A percentile compares a stretch with the other conserved stretches of the same genome.
Conservation (phyloP, 2,888 invertebrate species). For the Erynnis tages region DNA sequence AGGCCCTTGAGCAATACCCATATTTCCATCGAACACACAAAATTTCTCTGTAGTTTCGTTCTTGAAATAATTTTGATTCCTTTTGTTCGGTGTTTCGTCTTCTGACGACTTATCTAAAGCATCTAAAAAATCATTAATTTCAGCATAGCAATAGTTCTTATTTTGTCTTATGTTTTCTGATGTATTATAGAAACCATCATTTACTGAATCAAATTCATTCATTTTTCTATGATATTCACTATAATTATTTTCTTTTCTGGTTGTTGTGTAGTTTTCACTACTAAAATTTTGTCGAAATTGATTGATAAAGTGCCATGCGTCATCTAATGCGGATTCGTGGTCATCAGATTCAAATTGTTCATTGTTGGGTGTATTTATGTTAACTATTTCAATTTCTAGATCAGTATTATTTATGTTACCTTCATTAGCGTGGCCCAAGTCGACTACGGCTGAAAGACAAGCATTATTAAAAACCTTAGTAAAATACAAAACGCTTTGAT, state of each 20-base stretch:
- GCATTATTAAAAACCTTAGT: no score
- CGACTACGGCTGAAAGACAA: constrained; percentile 3
- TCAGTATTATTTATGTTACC: background rate
- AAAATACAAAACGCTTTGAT: no score
- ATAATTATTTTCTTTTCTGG: background rate
- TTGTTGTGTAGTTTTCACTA: no score
- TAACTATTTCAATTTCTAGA: constrained; percentile 5
- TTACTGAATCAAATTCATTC: background rate
- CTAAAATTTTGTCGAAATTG: background rate
- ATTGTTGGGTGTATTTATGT: constrained; percentile 1
- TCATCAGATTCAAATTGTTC: constrained; percentile 15
- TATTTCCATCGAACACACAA: constrained; percentile 39
- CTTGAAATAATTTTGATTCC: constrained; percentile 31
- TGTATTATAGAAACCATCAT: background rate
- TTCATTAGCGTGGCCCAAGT: background rate
- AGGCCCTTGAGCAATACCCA: constrained; percentile 47
- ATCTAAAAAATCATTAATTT: constrained; percentile 13
- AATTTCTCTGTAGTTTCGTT: constrained; percentile 40
- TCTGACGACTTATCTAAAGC: constrained; percentile 14
- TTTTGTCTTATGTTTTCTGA: background rate
- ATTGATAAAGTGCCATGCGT: constrained; percentile 17
- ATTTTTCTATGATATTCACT: background rate
- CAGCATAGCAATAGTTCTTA: constrained; percentile 7
- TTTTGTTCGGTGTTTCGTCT: constrained; percentile 2
- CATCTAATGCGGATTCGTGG: constrained; percentile 6